Percentiles rank a stretch among this genome's conserved stretches.
phyloP scores from a whole-genome alignment of 2,113 vertebrate species.

The Smithornis capensis region DNA sequence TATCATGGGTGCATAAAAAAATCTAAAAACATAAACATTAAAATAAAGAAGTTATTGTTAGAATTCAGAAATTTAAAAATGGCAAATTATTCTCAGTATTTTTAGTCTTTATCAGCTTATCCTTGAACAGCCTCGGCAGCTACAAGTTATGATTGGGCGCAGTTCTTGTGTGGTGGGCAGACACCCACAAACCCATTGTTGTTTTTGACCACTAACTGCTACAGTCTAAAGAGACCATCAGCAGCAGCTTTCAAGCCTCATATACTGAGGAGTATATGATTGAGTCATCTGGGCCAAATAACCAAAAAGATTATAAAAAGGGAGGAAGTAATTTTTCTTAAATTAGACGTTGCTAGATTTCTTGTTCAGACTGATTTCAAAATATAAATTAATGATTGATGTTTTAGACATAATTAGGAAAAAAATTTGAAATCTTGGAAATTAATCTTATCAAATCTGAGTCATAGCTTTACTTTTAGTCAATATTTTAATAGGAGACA shows the following conservation, averaged over 20 bases:
- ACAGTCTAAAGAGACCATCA: not conserved
- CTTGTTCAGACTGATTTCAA: not conserved
- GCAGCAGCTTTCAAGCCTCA: not conserved
- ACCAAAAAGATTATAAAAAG: not conserved
- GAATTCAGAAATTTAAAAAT: not conserved
- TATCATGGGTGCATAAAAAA: not conserved
- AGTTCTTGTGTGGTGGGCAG: not conserved
- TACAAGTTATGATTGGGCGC: not conserved
- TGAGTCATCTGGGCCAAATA: not conserved
- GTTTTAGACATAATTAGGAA: not conserved
- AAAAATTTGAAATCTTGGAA: not conserved
- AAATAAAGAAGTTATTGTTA: not conserved
- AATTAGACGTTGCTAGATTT: not conserved
- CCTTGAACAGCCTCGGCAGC: not conserved
- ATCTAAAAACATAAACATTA: not conserved
- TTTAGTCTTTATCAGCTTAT: not conserved
- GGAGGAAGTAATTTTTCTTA: not conserved
- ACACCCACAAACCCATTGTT: fast-evolving
- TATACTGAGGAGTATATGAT: not conserved
- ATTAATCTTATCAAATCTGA: not conserved
- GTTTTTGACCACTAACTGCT: not conserved
- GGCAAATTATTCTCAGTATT: not conserved
- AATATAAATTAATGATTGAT: not conserved
- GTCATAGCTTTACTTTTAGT: not conserved
- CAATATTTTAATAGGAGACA: not conserved